These are phyloP conservation scores for Lordiphosa fenestrarum DNA, from an alignment of 2,888 invertebrate genomes.

Conservation along the genomic window DNA sequence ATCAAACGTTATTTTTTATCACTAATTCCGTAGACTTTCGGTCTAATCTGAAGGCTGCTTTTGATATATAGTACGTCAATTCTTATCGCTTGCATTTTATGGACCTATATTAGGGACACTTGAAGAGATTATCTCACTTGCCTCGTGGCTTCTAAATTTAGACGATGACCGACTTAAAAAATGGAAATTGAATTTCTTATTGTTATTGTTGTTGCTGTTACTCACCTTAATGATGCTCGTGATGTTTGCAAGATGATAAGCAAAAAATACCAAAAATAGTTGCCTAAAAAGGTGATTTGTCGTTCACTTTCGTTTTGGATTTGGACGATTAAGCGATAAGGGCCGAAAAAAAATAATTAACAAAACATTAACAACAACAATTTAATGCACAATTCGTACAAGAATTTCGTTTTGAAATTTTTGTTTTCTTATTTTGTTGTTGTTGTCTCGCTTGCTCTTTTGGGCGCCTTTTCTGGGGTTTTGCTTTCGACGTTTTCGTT, in stretches of 20 bases:
- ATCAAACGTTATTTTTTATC: too few relatives aligned
- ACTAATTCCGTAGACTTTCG: neutral
- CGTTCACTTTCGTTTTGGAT: conserved; percentile 33
- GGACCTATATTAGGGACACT: neutral
- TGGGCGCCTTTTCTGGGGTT: neutral
- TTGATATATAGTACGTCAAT: too few relatives aligned
- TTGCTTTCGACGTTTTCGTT: conserved; percentile 5
- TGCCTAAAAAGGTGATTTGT: conserved; percentile 20
- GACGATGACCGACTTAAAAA: conserved; percentile 7
- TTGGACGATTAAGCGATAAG: conserved; percentile 22
- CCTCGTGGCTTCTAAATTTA: conserved; percentile 11
- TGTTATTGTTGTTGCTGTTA: neutral
- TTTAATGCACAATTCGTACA: conserved; percentile 12
- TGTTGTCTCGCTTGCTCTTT: conserved; percentile 1
- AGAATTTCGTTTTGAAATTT: neutral
- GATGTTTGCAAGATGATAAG: conserved; percentile 18
- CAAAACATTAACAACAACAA: conserved; percentile 7
- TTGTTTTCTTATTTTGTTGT: neutral
- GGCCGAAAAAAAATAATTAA: conserved; percentile 20
- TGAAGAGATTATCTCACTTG: conserved; percentile 5
- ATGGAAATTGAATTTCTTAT: neutral
- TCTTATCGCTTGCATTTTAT: neutral
- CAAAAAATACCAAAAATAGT: conserved; percentile 21
- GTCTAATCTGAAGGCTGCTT: conserved; percentile 8
- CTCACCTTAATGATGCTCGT: neutral